phyloP scores from a whole-genome alignment of 2,113 vertebrate species.

The Periophthalmus modestus region DNA sequence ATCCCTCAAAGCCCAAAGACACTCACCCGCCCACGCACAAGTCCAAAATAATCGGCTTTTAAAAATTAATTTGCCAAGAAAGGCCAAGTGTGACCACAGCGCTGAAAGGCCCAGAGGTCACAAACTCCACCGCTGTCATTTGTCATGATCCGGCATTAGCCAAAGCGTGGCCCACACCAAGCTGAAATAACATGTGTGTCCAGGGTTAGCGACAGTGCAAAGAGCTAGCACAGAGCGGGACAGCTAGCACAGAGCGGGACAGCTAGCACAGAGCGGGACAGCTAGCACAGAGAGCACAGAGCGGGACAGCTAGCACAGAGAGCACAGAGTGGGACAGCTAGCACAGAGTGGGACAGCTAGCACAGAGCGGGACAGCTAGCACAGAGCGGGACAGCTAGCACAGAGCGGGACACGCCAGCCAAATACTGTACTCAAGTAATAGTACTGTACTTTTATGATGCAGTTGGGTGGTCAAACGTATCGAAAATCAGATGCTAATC shows the following conservation, averaged over 20 bases:
- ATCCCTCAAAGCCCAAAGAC: background rate
- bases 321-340: no score
- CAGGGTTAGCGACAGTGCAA: background rate
- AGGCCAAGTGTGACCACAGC: slow-evolving; percentile 6
- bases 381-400: background rate
- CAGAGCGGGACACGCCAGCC: background rate
- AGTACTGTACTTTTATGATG: no score
- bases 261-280: background rate
- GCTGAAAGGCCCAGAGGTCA: slow-evolving; percentile 2
- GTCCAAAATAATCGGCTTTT: background rate
- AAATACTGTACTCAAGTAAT: background rate
- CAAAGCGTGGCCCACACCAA: slow-evolving; percentile 3
- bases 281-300: background rate
- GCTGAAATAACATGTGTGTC: background rate
- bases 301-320: no score
- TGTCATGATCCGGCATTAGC: slow-evolving; percentile 1
- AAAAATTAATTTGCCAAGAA: slow-evolving; percentile 7
- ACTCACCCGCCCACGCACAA: no score
- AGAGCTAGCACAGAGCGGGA: background rate
- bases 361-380: background rate
- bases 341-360: background rate
- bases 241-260: no score
- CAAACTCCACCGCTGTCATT: background rate
- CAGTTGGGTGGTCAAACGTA: no score
- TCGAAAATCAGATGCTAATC: no score